Conservation (phyloP, 2,797 vertebrate species). For the Galaxias olidus region DNA sequence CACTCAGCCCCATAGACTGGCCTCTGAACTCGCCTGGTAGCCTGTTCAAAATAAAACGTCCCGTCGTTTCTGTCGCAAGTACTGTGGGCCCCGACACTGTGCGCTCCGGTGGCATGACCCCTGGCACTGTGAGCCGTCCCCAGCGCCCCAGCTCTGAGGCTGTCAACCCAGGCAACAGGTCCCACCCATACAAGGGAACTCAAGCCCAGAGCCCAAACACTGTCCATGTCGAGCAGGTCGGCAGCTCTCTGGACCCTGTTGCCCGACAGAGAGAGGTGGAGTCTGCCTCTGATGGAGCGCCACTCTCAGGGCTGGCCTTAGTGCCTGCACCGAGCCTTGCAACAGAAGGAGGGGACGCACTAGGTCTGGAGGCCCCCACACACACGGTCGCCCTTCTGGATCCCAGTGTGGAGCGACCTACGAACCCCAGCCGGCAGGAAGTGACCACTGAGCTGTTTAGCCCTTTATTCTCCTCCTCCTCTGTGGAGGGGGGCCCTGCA, state of each 20-base stretch:
- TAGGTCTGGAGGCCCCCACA: constrained; percentile 56
- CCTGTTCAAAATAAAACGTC: constrained; percentile 6
- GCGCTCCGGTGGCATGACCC: constrained; percentile 27
- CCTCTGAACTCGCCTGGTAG: constrained; percentile 23
- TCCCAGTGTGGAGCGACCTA: constrained; percentile 68
- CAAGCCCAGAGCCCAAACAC: constrained; percentile 38
- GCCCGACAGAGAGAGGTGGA: constrained; percentile 51
- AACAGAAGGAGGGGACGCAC: constrained; percentile 58
- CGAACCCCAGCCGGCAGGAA: constrained; percentile 60
- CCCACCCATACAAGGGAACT: constrained; percentile 28
- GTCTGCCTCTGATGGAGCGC: constrained; percentile 38
- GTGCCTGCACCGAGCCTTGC: constrained; percentile 43
- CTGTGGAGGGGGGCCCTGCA: constrained; percentile 10
- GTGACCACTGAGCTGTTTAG: constrained; percentile 53
- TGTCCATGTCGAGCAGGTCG: constrained; percentile 41
- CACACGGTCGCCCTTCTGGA: constrained; percentile 55
- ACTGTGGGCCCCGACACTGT: constrained; percentile 53
- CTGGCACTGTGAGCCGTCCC: background rate
- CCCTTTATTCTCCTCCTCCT: constrained; percentile 30
- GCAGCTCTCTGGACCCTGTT: constrained; percentile 40
- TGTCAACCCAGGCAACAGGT: constrained; percentile 31
- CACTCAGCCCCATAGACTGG: constrained; percentile 31
- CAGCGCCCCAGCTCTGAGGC: background rate
- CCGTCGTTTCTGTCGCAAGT: constrained; percentile 13
- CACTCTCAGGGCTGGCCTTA: constrained; percentile 16